phyloP scores from a whole-genome alignment of 2,888 invertebrate species.

The Eristalinus aeneus region DNA sequence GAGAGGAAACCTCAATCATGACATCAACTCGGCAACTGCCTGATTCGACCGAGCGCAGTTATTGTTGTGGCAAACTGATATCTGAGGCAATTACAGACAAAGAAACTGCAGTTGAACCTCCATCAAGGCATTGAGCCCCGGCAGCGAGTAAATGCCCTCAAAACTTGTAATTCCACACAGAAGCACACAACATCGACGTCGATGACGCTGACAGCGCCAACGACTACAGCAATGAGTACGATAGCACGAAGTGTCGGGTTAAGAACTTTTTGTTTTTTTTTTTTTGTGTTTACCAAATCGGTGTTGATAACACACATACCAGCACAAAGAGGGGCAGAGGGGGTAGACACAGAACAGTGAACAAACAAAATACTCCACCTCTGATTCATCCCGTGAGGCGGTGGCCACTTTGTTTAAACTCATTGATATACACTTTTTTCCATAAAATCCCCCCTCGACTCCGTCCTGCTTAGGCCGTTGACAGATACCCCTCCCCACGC shows the following conservation, averaged over 20 bases:
- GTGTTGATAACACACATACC: constrained; percentile 59
- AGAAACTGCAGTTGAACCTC: constrained; percentile 54
- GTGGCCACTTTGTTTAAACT: constrained; percentile 68
- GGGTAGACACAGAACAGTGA: neutral
- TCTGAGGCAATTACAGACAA: constrained; percentile 63
- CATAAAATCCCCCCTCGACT: constrained; percentile 29
- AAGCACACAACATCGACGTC: constrained; percentile 32
- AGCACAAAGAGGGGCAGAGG: neutral
- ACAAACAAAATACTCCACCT: constrained; percentile 46
- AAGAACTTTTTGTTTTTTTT: constrained; percentile 54
- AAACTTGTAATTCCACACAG: constrained; percentile 60
- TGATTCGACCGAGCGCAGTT: constrained; percentile 20
- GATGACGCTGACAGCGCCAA: neutral
- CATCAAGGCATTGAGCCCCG: constrained; percentile 47
- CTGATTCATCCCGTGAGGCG: constrained; percentile 63
- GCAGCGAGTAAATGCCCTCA: constrained; percentile 44
- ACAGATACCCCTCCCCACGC: neutral
- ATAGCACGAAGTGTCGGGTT: constrained; percentile 16
- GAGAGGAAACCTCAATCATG: constrained; percentile 57
- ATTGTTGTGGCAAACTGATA: constrained; percentile 61
- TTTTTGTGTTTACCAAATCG: constrained; percentile 35
- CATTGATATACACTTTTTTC: constrained; percentile 62
- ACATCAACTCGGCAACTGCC: constrained; percentile 46
- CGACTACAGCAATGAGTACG: neutral
- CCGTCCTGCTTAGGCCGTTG: neutral